Base-by-base conservation (phyloP, 2,888 invertebrate genomes). In the Epistrophe eligans region DNA sequence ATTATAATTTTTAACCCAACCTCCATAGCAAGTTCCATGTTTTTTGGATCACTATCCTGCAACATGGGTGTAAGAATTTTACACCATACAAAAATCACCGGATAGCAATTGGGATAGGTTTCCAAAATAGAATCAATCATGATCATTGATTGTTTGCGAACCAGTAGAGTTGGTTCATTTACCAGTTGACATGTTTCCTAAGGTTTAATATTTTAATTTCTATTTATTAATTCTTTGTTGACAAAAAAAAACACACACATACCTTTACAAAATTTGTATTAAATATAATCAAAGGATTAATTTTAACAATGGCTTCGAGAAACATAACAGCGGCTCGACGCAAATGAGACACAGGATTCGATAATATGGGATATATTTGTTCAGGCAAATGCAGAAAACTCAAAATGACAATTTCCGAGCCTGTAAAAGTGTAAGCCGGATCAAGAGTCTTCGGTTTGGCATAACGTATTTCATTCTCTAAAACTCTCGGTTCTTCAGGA, bases 31-130 rank as follows among this genome's bases (percentile, higher is more conserved):
- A 90, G 72, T 71, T 91, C 92, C 55, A 91, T 90, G 24, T 92
- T 90, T 19, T 89, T 91, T 0, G 89, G 76, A 89, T 93, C 93
- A 17, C 88, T 88, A 81, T 93, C 92, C 13, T 90, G 91, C 10
- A 93, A 85, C 88, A 92, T 84, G 3, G 92, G 91, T 4, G 91
- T 89, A 79, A 92, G 91, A n/a, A 93, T 89, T 10, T 91, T 91
- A 73, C 92, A 92, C 90, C 92, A 93, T 1, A 91, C 91, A 88
- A 90, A 92, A 43, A 93, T 90, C n/a, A 93, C 90, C 0, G 92
- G 91, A 88, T 90, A 91, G 73, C 93, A 92, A 80, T 91, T 92
- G 17, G 90, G 90, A 88, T 92, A 92, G 0, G 88, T 88, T 15
- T 89, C 89, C 35, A 93, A 85, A 62, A 92, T 89, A 3, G 89